These are phyloP conservation scores for Eurytoma adleriae DNA, from an alignment of 2,888 invertebrate genomes.

Conservation along the genomic window DNA sequence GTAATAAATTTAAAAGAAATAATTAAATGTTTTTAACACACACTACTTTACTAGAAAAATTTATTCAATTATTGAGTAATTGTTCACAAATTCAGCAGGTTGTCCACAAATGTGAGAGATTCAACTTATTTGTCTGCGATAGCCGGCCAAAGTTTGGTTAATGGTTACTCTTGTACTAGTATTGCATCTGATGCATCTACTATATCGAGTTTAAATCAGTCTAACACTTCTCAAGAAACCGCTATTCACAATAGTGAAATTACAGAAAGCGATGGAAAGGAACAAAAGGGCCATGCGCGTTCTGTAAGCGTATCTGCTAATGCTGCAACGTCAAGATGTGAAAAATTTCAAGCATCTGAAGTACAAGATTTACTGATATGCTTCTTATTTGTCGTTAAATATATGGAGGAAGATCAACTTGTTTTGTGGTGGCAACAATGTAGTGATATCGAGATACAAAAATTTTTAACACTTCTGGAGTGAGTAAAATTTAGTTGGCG, in stretches of 20 bases:
- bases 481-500: conserved; percentile 75
- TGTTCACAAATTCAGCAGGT: conserved; percentile 69
- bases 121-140: conserved; percentile 85
- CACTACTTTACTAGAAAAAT: neutral
- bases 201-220: conserved; percentile 81
- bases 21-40: neutral
- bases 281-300: conserved; percentile 76
- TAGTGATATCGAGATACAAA: conserved; percentile 87
- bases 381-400: conserved; percentile 93
- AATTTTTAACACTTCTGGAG: conserved; percentile 92
- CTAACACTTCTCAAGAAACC: conserved; percentile 80
- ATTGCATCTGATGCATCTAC: conserved; percentile 86
- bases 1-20: conserved; percentile 55
- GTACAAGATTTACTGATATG: conserved; percentile 92
- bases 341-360: conserved; percentile 87
- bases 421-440: conserved; percentile 95
- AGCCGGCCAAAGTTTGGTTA: conserved; percentile 83
- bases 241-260: conserved; percentile 72
- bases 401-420: conserved; percentile 91
- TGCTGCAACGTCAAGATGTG: conserved; percentile 78
- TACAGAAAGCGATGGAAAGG: conserved; percentile 68
- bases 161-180: conserved; percentile 86
- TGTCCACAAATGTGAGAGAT: conserved; percentile 86
- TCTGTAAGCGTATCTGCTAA: conserved; percentile 79
- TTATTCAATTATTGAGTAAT: neutral